Conservation (phyloP, 2,888 invertebrate genomes). For the Kuschelorhynchus macadamiae region DNA sequence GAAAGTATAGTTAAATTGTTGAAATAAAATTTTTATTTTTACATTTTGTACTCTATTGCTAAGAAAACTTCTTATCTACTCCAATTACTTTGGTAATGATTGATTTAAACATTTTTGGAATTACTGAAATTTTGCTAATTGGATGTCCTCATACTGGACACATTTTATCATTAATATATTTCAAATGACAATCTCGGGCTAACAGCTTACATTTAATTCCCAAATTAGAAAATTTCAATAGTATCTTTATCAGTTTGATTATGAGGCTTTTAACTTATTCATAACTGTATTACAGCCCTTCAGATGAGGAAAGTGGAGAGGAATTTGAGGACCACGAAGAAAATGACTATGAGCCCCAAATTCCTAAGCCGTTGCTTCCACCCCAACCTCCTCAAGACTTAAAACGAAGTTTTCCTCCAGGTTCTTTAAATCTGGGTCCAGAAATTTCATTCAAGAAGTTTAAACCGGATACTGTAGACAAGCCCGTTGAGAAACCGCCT, state of each 20-base stretch:
- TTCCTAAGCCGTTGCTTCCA: slow-evolving; percentile 4
- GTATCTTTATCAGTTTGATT: background rate
- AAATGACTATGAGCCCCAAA: slow-evolving; percentile 38
- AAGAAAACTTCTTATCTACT: too few species aligned
- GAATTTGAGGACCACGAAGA: slow-evolving; percentile 56
- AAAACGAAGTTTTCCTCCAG: slow-evolving; percentile 54
- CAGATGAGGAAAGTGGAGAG: slow-evolving; percentile 42
- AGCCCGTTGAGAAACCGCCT: slow-evolving; percentile 13
- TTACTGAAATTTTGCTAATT: too few species aligned
- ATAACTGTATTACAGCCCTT: slow-evolving; percentile 23
- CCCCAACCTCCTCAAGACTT: slow-evolving; percentile 44
- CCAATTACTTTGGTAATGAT: too few species aligned
- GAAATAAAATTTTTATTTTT: too few species aligned
- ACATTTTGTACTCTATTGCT: too few species aligned
- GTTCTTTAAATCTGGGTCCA: slow-evolving; percentile 46
- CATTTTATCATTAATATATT: too few species aligned
- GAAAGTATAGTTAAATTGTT: too few species aligned
- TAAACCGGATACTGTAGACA: slow-evolving; percentile 47
- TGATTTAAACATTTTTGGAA: too few species aligned
- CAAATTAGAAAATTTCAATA: too few species aligned
- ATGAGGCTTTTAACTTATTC: background rate
- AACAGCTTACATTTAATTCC: too few species aligned
- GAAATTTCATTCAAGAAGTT: slow-evolving; percentile 59
- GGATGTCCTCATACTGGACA: too few species aligned
- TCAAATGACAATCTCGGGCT: too few species aligned